These are phyloP conservation scores for Sabatieria punctata DNA, from an alignment of 2,888 invertebrate genomes.

Conservation along the genomic window DNA sequence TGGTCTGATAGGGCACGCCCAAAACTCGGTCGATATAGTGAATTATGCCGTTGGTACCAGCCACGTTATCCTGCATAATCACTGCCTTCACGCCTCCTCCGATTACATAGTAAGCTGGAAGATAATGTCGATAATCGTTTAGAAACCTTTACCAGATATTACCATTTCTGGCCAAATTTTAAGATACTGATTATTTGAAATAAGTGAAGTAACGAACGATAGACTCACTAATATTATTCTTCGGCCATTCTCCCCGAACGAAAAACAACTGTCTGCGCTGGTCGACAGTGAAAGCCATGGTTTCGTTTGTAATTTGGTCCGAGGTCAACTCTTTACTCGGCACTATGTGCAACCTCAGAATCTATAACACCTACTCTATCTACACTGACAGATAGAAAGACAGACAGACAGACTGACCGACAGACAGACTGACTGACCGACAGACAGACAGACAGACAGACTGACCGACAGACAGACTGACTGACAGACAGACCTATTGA, in stretches of 20 bases:
- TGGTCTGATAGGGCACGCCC: conserved; percentile 28
- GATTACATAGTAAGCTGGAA: conserved; percentile 31
- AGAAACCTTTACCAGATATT: neutral
- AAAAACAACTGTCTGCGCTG: conserved; percentile 29
- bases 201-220: no score
- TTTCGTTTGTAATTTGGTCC: conserved; percentile 31
- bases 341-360: conserved; percentile 30
- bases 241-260: conserved; percentile 29
- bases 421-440: no score
- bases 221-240: conserved; percentile 29
- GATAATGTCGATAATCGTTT: neutral
- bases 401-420: no score
- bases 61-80: conserved; percentile 28
- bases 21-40: conserved; percentile 32
- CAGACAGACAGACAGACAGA: no score
- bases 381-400: no score
- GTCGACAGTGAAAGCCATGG: conserved; percentile 29
- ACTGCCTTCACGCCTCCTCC: conserved; percentile 30
- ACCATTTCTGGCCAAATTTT: neutral
- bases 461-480: no score
- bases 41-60: conserved; percentile 30
- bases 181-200: no score
- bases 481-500: no score
- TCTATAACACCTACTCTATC: conserved; percentile 12
- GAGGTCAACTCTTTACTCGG: conserved; percentile 29